Evolutionary conservation across 2,113 vertebrate species (phyloP), one percentile per base, ranked within the genome.

Genomic region (Dasyornis broadbenti): DNA sequence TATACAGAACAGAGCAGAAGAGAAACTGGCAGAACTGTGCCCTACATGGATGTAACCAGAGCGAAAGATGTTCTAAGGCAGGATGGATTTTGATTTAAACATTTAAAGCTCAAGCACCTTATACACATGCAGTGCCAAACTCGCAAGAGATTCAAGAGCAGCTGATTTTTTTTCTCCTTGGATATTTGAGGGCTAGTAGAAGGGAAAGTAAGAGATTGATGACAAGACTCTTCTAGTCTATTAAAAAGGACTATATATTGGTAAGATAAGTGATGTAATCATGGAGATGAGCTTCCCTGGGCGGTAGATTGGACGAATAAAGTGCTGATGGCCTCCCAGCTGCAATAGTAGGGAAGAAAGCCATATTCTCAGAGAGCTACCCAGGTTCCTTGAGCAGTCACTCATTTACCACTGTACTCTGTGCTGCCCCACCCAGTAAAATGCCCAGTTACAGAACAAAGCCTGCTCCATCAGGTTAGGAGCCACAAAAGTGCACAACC

Each of bases 41-140:
- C 7, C n/a, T 28, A 4, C 22, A 11, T 11, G 30, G 37, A 45
- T 13, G 47, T 77, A 89, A 68, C 2, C 35, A 73, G 68, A 68
- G 61, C 0, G 2, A 82, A 66, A 89, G 23, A 39, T 1, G 7
- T 13, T 1, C 0, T 52, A 49, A 68, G 15, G 80, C 45, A 45
- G n/a, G 63, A 40, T 14, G 12, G 35, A 73, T 81, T 94, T 39
- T 52, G 30, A 71, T n/a, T 40, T 17, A 52, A 83, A 75, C 13
- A 54, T 8, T 19, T 12, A 49, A 54, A 92, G 37, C 23, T 75
- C 64, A 40, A 66, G 24, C 31, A 89, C 35, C 19, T 78, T 23
- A 56, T 1, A 42, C 14, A 26, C 19, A 42, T 2, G 15, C 54
- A 56, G 27, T 7, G 24, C 14, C 56, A 75, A 81, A 45, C 39